Evolutionary conservation across 2,113 vertebrate species (phyloP).

Genomic region (Muntiacus muntjak): DNA sequence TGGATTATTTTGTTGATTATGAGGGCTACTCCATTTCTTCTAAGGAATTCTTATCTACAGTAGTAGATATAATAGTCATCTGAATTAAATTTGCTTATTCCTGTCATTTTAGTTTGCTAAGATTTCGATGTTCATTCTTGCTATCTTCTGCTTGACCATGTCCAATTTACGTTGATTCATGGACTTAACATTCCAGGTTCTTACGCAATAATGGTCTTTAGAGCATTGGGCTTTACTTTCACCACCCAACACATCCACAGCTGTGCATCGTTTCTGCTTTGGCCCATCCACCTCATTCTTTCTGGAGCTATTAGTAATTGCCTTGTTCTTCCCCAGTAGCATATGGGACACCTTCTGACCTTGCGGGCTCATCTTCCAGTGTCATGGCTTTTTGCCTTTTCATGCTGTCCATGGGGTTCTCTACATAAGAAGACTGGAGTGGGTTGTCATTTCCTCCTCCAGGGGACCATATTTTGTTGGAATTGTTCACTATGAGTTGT

Average conservation of each 20-base stretch:
- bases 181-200: background rate
- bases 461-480: background rate
- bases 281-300: background rate
- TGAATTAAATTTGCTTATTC: background rate
- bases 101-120: background rate
- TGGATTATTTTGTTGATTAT: background rate
- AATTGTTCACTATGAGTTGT: background rate
- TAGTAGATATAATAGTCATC: background rate
- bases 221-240: background rate
- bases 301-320: background rate
- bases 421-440: background rate
- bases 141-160: background rate
- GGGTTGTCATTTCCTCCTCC: background rate
- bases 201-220: background rate
- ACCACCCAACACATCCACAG: background rate
- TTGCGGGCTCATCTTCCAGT: background rate
- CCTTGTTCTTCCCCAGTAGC: background rate
- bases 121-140: background rate
- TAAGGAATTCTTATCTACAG: background rate
- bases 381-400: background rate
- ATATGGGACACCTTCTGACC: background rate
- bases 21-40: background rate
- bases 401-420: background rate
- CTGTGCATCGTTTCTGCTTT: background rate
- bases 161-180: background rate